Percentiles rank a stretch among this genome's conserved stretches.
Evolutionary conservation across 2,113 vertebrate species (phyloP).

Genomic region (Hemichromis elongatus): DNA sequence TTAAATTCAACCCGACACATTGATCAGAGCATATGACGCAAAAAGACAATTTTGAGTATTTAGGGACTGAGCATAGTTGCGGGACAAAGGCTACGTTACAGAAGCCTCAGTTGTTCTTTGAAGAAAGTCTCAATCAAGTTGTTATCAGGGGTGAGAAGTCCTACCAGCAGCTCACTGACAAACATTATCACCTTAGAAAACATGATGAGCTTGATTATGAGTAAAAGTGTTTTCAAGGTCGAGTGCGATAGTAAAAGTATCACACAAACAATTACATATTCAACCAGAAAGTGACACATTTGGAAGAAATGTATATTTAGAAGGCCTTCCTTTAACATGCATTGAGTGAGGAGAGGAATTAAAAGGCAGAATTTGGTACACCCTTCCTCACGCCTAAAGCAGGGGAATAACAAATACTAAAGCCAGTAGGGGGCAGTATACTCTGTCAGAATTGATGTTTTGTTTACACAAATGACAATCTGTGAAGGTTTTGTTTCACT

Average conservation of each 20-base stretch:
- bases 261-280: not conserved
- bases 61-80: not conserved
- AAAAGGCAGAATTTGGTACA: not conserved
- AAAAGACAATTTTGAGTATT: not conserved
- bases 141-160: not conserved
- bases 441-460: not conserved
- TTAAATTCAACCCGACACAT: fast-evolving
- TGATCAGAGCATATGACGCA: not conserved
- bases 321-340: not conserved
- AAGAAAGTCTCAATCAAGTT: not conserved
- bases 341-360: not conserved
- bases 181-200: not conserved
- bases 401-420: not conserved
- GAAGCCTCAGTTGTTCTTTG: not conserved
- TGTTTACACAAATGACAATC: not conserved
- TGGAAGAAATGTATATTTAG: not conserved
- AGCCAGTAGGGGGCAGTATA: not conserved
- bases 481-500: not conserved
- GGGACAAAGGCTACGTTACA: not conserved
- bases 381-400: not conserved
- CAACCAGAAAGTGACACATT: not conserved
- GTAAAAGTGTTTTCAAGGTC: not conserved
- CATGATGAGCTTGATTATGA: not conserved
- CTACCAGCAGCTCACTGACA: not conserved
- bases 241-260: not conserved